A percentile compares a stretch with the other conserved stretches of the same genome.
Conservation (phyloP, 1,140 invertebrate genomes). For the Pollicipes pollicipes region DNA sequence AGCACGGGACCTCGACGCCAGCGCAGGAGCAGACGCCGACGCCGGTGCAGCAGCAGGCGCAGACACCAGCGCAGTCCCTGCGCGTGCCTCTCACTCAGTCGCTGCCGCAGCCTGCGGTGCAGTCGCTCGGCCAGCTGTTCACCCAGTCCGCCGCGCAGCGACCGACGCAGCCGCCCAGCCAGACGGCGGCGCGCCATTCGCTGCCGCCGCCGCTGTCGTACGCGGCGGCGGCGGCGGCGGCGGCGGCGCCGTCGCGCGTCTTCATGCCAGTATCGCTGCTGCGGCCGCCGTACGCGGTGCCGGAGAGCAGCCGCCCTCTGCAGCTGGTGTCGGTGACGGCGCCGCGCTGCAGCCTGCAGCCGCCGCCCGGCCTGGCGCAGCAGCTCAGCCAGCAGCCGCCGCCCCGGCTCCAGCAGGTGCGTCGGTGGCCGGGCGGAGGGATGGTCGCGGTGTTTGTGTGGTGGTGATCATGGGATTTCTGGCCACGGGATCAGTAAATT, state of each 20-base stretch:
- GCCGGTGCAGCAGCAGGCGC: too few species aligned
- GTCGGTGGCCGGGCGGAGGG: too few species aligned
- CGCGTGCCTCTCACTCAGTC: neutral
- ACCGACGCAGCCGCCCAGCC: neutral
- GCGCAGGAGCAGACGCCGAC: neutral
- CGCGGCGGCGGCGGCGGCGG: too few species aligned
- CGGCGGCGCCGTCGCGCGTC: neutral
- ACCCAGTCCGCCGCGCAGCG: too few species aligned
- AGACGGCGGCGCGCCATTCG: neutral
- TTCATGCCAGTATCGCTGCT: neutral
- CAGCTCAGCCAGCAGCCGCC: neutral
- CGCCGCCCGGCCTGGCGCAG: neutral
- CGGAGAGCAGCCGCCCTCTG: neutral
- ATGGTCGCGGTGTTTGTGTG: too few species aligned
- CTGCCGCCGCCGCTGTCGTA: neutral
- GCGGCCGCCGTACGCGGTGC: neutral
- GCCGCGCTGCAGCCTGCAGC: neutral
- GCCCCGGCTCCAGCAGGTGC: neutral
- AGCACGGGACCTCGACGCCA: neutral
- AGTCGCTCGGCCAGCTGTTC: neutral
- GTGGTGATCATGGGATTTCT: too few species aligned
- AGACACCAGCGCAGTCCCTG: too few species aligned
- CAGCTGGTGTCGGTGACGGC: slow-evolving; percentile 1
- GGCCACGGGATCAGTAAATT: too few species aligned
- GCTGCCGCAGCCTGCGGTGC: neutral